Conservation (phyloP, 1,140 invertebrate species). For the Hetaerina americana region DNA sequence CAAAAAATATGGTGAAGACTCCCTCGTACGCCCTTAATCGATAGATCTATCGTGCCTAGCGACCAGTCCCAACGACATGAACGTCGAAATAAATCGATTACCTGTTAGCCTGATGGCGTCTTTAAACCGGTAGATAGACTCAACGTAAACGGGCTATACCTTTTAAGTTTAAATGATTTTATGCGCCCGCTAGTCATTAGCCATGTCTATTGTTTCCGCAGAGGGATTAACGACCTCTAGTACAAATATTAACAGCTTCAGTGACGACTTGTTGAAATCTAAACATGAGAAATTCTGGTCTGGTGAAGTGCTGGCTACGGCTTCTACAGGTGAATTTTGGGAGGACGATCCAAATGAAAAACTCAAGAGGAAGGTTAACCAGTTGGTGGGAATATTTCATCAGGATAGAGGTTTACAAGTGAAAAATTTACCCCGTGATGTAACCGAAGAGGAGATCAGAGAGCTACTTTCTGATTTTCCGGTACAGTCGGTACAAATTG, state of each 20-base stretch:
- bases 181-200: neutral
- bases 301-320: constrained; percentile 24
- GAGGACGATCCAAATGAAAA: constrained; percentile 28
- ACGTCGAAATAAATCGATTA: neutral
- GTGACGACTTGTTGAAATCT: constrained; percentile 20
- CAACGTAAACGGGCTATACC: neutral
- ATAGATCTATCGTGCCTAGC: neutral
- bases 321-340: constrained; percentile 28
- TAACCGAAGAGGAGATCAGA: constrained; percentile 30
- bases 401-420: constrained; percentile 28
- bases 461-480: constrained; percentile 27
- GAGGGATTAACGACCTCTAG: neutral
- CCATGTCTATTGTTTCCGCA: neutral
- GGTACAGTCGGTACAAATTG: constrained; percentile 24
- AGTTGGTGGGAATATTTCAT: constrained; percentile 29
- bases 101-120: neutral
- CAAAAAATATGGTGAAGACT: neutral
- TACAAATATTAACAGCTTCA: constrained; percentile 12
- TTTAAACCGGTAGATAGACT: neutral
- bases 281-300: constrained; percentile 21
- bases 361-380: constrained; percentile 24
- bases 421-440: constrained; percentile 32
- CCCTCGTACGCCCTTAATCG: neutral
- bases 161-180: neutral
- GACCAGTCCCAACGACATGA: neutral